Evolutionary conservation across 2,888 invertebrate species (phyloP), one percentile per base, ranked within the genome.

Genomic region (Scaptomyza parva): DNA sequence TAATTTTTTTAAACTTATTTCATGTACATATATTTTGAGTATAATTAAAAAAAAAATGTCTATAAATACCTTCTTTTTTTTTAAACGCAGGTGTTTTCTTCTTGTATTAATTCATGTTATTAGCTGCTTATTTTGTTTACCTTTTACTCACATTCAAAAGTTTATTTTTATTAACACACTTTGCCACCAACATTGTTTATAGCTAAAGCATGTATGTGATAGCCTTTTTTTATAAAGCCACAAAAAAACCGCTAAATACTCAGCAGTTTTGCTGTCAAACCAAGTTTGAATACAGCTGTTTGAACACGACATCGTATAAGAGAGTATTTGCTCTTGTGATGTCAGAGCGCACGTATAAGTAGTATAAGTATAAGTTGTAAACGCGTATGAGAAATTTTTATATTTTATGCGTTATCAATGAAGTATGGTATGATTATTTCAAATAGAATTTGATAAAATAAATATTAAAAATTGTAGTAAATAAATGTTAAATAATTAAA

Each of bases 241-340:
- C n/a, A 58, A 68, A 22, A 50, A 18, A 45, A 11, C 28, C 40
- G 48, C 66, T 37, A 54, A 52, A 26, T 14, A 18, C 22, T 22
- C 33, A 57, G 40, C 52, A 54, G 45, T 26, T 33, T n/a, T 9
- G 17, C 66, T 65, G 24, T 74, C 70, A 47, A 70, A 60, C 75
- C 70, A 69, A 52, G 75, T 75, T 69, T 48, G 70, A 70, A 52
- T 12, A 35, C 20, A 70, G 70, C 75, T 68, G 70, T 47, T 40
- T 22, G 30, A 26, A 17, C 47, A 40, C 41, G 41, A 12, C 1
- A 9, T 12, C 40, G 51, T 68, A 69, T 69, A 52, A 52, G 47
- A 47, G 58, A 18, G 41, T 50, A 41, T 0, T 9, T 37, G 17
- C 37, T 0, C 35, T 45, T 41, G 37, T 61, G 48, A 75, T 61